Percentiles rank a stretch among this genome's conserved stretches.
phyloP scores from a whole-genome alignment of 2,113 vertebrate species.

The Cromileptes altivelis region DNA sequence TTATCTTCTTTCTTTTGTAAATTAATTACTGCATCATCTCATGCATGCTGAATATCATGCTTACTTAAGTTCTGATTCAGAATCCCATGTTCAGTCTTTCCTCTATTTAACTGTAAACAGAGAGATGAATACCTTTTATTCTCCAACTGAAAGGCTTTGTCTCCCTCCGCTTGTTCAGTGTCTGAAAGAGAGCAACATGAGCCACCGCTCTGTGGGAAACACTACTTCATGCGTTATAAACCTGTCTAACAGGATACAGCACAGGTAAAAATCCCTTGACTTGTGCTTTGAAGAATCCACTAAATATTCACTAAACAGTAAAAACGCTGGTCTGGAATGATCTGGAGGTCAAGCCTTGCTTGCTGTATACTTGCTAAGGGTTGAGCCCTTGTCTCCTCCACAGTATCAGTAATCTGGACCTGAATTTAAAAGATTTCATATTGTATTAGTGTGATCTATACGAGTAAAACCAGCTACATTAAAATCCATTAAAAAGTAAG shows the following conservation, averaged over 20 bases:
- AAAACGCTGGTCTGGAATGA: not conserved
- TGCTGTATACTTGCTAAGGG: not conserved
- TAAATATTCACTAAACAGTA: constrained; percentile 12
- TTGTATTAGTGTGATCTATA: not conserved
- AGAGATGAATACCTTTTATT: constrained; percentile 32
- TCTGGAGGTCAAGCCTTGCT: not conserved
- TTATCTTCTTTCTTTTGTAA: not conserved
- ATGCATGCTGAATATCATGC: not conserved
- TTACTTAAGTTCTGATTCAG: constrained; percentile 1
- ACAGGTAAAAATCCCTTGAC: not conserved
- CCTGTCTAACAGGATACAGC: constrained; percentile 43
- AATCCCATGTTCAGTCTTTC: not conserved
- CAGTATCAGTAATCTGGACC: not conserved
- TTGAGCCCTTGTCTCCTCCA: not conserved
- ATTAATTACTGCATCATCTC: not conserved
- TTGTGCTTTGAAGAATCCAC: not conserved
- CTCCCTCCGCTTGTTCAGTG: constrained; percentile 9
- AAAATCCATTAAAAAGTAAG: not conserved
- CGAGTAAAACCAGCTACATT: not conserved
- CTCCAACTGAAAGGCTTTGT: constrained; percentile 38
- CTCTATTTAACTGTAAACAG: constrained; percentile 33
- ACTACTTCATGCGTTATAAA: constrained; percentile 27
- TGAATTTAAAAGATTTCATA: not conserved
- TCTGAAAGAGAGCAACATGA: constrained; percentile 58
- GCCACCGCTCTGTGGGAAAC: constrained; percentile 25